Percentiles rank a stretch among this genome's conserved stretches.
phyloP scores from a whole-genome alignment of 2,797 vertebrate species.

The Peromyscus aztecus region DNA sequence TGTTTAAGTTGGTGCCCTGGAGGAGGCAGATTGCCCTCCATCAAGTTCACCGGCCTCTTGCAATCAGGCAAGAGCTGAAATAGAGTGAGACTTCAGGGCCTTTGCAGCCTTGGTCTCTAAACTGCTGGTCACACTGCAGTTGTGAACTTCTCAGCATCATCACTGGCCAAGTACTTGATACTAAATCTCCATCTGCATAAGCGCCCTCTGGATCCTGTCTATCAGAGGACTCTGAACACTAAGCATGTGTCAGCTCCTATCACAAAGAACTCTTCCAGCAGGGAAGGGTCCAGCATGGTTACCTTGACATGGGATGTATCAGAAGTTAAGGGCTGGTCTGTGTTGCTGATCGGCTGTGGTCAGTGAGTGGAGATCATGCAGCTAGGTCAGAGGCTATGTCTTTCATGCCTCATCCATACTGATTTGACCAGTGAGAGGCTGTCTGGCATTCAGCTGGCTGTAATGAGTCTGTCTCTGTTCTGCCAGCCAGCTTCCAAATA shows the following conservation, averaged over 20 bases:
- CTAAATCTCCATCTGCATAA: neutral
- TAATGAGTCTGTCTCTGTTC: neutral
- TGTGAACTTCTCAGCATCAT: neutral
- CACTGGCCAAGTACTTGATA: neutral
- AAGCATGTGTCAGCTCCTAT: fast-evolving
- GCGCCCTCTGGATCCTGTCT: neutral
- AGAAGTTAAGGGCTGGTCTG: neutral
- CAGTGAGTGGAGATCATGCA: neutral
- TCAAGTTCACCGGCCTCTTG: neutral
- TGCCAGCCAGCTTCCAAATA: neutral
- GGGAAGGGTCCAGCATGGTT: fast-evolving
- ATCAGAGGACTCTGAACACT: fast-evolving
- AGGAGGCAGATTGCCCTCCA: fast-evolving
- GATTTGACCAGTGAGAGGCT: neutral
- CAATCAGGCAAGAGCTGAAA: neutral
- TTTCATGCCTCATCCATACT: neutral
- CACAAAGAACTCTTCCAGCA: neutral
- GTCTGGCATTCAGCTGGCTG: neutral
- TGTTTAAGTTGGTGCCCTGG: fast-evolving
- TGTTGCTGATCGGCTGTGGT: neutral
- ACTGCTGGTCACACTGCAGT: neutral
- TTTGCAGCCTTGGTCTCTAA: neutral
- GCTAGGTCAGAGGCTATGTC: neutral
- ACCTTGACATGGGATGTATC: fast-evolving
- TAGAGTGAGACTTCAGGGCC: neutral